Conservation (phyloP, 2,888 invertebrate species). For the Thymelicus sylvestris region DNA sequence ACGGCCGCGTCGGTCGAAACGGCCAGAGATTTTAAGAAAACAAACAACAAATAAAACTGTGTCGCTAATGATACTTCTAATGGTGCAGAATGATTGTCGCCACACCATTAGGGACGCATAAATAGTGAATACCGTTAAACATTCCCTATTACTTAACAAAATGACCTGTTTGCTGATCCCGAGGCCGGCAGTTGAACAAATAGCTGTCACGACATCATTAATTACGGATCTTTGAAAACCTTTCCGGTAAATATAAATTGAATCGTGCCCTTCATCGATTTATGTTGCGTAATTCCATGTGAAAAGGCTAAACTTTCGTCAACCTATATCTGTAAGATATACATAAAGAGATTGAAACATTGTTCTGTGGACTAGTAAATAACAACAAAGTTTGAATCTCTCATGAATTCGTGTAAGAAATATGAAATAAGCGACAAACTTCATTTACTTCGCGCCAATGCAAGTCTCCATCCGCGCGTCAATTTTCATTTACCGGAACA, state of each 20-base stretch:
- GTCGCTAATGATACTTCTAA: conserved; percentile 74
- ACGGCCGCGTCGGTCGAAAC: conserved; percentile 56
- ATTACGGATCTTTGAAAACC: conserved; percentile 62
- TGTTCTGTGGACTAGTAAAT: no score
- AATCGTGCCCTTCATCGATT: conserved; percentile 36
- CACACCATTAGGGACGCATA: conserved; percentile 63
- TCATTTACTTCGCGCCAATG: conserved; percentile 2
- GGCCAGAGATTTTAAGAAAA: conserved; percentile 67
- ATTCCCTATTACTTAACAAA: conserved; percentile 58
- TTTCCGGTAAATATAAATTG: conserved; percentile 43
- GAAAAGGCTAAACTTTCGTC: not conserved
- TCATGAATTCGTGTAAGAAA: not conserved
- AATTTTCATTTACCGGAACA: conserved; percentile 27
- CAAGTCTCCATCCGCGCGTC: conserved; percentile 8
- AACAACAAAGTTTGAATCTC: not conserved
- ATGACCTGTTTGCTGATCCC: conserved; percentile 71
- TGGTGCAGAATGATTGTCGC: conserved; percentile 74
- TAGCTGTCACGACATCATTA: conserved; percentile 73
- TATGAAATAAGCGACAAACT: not conserved
- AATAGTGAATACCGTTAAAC: conserved; percentile 56
- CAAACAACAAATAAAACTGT: conserved; percentile 66
- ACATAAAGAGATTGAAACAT: no score
- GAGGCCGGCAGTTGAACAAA: conserved; percentile 72
- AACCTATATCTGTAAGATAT: no score
- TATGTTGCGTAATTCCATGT: conserved; percentile 31